Evolutionary conservation across 2,888 invertebrate genomes (phyloP).

Genomic region (Suillia variegata): DNA sequence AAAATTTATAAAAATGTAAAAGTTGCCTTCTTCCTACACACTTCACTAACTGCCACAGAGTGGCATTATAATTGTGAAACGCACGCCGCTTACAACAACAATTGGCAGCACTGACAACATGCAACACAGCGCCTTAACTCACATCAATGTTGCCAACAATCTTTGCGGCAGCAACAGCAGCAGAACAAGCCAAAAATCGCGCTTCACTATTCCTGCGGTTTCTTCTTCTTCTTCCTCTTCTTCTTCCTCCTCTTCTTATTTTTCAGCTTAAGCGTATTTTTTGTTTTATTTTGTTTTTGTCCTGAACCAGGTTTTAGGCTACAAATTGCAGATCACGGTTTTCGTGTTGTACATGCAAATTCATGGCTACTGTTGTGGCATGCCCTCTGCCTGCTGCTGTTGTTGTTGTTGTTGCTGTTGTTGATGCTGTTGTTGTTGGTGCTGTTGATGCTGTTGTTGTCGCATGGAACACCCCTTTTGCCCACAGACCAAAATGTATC

Average conservation of each 20-base stretch:
- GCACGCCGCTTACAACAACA: too few relatives aligned
- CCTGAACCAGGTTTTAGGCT: conserved; percentile 30
- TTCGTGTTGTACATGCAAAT: conserved; percentile 61
- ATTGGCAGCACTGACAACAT: background rate
- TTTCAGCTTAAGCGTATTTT: background rate
- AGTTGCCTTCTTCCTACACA: too few relatives aligned
- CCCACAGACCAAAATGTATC: background rate
- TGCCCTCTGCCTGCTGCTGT: background rate
- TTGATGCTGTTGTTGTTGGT: background rate
- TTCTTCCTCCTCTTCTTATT: background rate
- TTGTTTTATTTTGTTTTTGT: background rate
- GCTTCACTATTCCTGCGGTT: background rate
- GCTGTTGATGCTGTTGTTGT: too few relatives aligned
- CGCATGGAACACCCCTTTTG: too few relatives aligned
- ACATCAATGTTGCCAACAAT: conserved; percentile 1
- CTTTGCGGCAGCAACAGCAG: background rate
- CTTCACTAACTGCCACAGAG: too few relatives aligned
- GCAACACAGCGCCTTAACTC: background rate
- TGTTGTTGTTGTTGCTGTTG: background rate
- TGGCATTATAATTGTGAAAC: too few relatives aligned
- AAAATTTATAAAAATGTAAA: too few relatives aligned
- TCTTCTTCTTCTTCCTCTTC: background rate
- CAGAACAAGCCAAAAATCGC: background rate
- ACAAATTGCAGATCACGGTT: conserved; percentile 63
- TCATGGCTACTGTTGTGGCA: conserved; percentile 56